Conservation (phyloP, 2,113 vertebrate genomes). For the Prunella fulvescens region DNA sequence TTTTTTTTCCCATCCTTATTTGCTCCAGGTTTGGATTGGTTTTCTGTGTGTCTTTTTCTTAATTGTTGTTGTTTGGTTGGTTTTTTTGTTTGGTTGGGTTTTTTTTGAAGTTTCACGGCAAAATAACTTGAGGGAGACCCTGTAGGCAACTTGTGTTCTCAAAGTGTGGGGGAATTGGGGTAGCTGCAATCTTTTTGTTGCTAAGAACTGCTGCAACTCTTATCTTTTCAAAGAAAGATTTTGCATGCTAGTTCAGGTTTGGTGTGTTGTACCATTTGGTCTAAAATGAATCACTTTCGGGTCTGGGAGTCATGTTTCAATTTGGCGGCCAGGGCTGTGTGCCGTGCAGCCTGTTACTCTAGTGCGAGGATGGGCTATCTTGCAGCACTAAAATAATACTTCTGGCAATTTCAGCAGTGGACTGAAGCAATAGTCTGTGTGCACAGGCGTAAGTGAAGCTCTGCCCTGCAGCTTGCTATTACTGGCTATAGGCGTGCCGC, state of each 20-base stretch:
- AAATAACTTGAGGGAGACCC: neutral
- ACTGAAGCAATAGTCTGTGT: neutral
- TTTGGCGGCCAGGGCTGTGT: slow-evolving; percentile 14
- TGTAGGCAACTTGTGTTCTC: neutral
- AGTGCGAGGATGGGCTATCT: neutral
- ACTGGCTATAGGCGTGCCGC: neutral
- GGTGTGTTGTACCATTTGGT: slow-evolving; percentile 12
- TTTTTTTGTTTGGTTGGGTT: neutral
- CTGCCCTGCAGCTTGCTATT: neutral
- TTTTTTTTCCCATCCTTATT: accelerated
- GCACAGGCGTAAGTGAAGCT: neutral
- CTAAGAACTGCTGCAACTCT: neutral
- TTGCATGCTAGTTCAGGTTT: neutral
- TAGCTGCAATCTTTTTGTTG: neutral
- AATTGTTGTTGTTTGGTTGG: neutral
- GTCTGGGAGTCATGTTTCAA: slow-evolving; percentile 49
- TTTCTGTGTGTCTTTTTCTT: neutral
- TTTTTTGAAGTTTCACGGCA: neutral
- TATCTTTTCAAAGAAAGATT: neutral
- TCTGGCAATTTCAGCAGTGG: neutral
- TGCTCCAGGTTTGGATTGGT: neutral
- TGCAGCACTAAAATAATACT: neutral
- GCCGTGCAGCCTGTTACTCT: neutral
- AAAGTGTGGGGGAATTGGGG: neutral
- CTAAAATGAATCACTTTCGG: slow-evolving; percentile 30